Base-by-base conservation (phyloP, 2,888 invertebrate species). In the Cheilosia vulpina region DNA sequence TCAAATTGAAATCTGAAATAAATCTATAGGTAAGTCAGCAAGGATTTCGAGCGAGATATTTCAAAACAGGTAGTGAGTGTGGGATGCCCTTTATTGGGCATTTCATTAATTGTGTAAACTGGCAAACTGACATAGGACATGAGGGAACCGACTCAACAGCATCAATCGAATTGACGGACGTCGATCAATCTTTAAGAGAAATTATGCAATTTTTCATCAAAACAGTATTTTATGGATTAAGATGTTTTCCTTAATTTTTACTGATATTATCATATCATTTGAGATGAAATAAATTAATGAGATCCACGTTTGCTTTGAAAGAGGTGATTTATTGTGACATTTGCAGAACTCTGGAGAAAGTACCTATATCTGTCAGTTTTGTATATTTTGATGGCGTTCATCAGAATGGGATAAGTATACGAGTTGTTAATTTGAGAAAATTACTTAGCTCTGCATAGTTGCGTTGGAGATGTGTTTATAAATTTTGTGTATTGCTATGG, bases 71-170 rank as follows among this genome's bases (percentile, higher is more conserved):
- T 69, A 81, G 45, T 68, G 53, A 47, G 45, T 13, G 9, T 17
- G 34, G 34, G 52, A 21, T 38, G 3, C 13, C 38, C 38, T 38
- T 13, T 27, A 7, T 7, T 13, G 13, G 38, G 43, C 34, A 76
- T 53, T 85, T 76, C 75, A 84, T 84, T 79, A 80, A 80, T 60
- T 80, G 34, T 75, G 27, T 71, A 65, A 66, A 66, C 19, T 38
- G 58, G n/a, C n/a, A 19, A 31, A 11, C 55, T 55, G 34, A 34
- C 55, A 52, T 15, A 52, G 31, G 11, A 34, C 47, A 50, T 17
- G 11, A n/a, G 15, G 24, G 19, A 24, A 55, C 4, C 9, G 31
- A 52, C 21, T 65, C 57, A 19, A 57, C 4, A 15, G 13, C 27
- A 58, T 66, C 43, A 52, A 19, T 11, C 1, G 31, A 58, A 71